phyloP scores from a whole-genome alignment of 2,797 vertebrate species.

The Phyllotis vaccarum region DNA sequence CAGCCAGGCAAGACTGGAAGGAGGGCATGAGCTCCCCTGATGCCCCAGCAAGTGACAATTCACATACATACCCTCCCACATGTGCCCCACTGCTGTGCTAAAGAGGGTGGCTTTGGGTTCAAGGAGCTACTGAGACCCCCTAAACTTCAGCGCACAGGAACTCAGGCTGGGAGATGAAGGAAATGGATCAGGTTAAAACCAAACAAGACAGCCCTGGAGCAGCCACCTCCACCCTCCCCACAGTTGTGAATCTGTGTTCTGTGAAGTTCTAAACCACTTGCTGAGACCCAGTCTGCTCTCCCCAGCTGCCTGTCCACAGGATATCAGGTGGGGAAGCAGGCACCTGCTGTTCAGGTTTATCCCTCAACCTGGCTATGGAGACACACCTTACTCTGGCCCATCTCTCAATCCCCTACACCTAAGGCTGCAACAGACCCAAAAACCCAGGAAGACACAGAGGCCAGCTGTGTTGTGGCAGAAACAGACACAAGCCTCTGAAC shows the following conservation, averaged over 20 bases:
- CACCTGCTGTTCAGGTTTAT: fast-evolving
- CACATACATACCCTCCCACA: background rate
- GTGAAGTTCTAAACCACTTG: background rate
- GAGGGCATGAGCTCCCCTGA: background rate
- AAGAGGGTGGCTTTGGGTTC: background rate
- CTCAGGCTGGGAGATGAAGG: background rate
- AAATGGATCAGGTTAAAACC: background rate
- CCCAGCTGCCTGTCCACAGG: background rate
- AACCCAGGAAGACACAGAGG: background rate
- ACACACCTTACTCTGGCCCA: background rate
- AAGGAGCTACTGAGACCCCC: background rate
- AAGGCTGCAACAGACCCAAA: fast-evolving
- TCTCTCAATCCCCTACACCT: background rate
- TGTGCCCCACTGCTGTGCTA: background rate
- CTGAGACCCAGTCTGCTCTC: background rate
- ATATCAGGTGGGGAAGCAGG: background rate
- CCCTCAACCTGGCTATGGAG: background rate
- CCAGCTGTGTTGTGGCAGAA: background rate
- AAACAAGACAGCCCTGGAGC: too few relatives aligned
- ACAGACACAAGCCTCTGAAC: background rate
- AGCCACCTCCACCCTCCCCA: background rate
- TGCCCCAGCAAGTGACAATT: background rate
- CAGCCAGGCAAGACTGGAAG: background rate
- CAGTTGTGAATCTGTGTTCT: background rate
- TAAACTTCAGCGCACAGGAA: background rate